A percentile compares a stretch with the other conserved stretches of the same genome.
Conservation (phyloP, 2,888 invertebrate genomes). For the Heteropelma amictum region DNA sequence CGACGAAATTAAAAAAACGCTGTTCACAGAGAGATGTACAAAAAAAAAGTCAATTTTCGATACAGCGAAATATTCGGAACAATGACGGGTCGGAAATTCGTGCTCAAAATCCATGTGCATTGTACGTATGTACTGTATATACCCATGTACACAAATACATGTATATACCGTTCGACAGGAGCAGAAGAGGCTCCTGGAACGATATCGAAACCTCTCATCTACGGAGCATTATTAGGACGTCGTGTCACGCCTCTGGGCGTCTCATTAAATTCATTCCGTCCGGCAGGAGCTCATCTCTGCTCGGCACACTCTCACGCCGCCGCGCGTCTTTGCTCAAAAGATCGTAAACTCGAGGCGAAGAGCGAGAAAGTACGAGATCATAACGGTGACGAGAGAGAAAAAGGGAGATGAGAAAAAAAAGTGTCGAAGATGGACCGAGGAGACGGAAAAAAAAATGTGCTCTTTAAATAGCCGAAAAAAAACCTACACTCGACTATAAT, state of each 20-base stretch:
- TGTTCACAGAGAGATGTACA: too few relatives aligned
- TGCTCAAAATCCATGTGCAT: too few relatives aligned
- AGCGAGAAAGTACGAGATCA: constrained; percentile 21
- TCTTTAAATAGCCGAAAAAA: neutral
- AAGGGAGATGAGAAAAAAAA: constrained; percentile 3
- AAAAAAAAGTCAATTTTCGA: too few relatives aligned
- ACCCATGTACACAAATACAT: neutral
- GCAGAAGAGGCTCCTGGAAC: constrained; percentile 35
- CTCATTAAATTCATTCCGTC: constrained; percentile 68
- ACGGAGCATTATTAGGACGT: constrained; percentile 64
- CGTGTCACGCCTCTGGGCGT: constrained; percentile 66
- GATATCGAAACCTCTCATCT: constrained; percentile 61
- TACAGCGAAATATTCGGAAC: too few relatives aligned
- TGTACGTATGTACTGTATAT: neutral
- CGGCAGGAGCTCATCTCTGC: constrained; percentile 35
- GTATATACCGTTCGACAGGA: constrained; percentile 23
- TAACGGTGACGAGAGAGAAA: neutral
- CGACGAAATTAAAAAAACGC: too few relatives aligned
- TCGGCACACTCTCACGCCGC: constrained; percentile 29
- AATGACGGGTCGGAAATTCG: too few relatives aligned
- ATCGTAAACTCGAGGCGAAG: constrained; percentile 15
- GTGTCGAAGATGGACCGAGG: constrained; percentile 2
- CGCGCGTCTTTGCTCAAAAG: constrained; percentile 5
- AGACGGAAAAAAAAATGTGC: neutral
- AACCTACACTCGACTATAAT: constrained; percentile 33